phyloP scores from a whole-genome alignment of 2,113 vertebrate genomes.

The Anguilla rostrata region DNA sequence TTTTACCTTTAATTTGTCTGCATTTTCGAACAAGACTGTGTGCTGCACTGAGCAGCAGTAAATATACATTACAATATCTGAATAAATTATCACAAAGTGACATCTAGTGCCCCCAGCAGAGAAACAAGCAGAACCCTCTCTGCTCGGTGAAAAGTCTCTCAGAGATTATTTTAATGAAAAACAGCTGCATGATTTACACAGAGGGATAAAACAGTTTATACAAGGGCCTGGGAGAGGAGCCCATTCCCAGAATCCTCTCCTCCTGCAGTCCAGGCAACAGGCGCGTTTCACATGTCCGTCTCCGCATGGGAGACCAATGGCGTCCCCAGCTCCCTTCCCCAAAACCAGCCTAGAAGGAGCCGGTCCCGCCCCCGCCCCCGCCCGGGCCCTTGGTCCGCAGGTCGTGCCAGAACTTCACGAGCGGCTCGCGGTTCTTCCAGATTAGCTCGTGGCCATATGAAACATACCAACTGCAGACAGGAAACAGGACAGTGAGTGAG shows the following conservation, averaged over 20 bases:
- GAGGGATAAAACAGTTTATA: not conserved
- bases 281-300: not conserved
- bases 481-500: constrained; percentile 2
- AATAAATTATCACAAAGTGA: not conserved
- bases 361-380: constrained; percentile 49
- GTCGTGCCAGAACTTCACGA: constrained; percentile 93
- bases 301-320: not conserved
- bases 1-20: not conserved
- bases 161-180: constrained; percentile 4
- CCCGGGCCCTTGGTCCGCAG: constrained; percentile 76
- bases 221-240: not conserved
- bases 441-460: constrained; percentile 84
- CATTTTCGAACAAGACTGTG: not conserved
- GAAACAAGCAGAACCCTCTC: not conserved
- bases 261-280: not conserved
- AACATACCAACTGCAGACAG: constrained; percentile 81
- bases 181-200: not conserved
- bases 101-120: not conserved
- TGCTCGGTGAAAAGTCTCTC: not conserved
- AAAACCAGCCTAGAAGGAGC: not conserved
- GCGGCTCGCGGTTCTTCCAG: constrained; percentile 92
- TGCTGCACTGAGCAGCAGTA: not conserved
- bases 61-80: not conserved
- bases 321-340: not conserved
- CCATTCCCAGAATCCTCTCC: not conserved